A percentile compares a stretch with the other conserved stretches of the same genome.
Conservation (phyloP, 1,140 invertebrate species). For the Lutraria rhynchaena region DNA sequence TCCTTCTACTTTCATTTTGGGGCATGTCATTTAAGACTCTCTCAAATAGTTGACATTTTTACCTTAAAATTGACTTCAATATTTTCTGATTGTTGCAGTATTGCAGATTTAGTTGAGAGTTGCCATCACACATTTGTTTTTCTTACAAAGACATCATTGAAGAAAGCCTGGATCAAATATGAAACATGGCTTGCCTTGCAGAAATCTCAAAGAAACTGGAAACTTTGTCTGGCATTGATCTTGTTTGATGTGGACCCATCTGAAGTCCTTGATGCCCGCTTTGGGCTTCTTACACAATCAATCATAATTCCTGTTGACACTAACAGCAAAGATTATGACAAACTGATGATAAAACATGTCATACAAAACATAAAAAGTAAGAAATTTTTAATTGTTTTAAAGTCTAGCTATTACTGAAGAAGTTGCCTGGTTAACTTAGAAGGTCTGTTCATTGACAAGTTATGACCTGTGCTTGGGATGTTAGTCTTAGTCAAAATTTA, state of each 20-base stretch:
- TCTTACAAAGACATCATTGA: background rate
- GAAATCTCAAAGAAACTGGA: slow-evolving; percentile 10
- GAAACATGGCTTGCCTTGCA: slow-evolving; percentile 25
- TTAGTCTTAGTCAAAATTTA: too few species aligned
- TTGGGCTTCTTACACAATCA: slow-evolving; percentile 7
- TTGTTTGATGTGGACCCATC: background rate
- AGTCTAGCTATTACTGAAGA: too few species aligned
- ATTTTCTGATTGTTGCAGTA: slow-evolving; percentile 21
- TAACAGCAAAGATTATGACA: background rate
- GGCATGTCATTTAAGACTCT: too few species aligned
- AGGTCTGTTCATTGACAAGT: too few species aligned
- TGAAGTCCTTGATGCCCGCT: background rate
- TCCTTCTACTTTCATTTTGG: too few species aligned
- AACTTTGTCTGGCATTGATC: slow-evolving; percentile 13
- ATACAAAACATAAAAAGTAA: slow-evolving; percentile 4
- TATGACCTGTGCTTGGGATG: too few species aligned
- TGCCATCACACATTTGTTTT: slow-evolving; percentile 24
- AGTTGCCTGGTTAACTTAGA: too few species aligned
- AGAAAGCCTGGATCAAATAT: slow-evolving; percentile 14
- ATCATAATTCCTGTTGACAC: background rate
- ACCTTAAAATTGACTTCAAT: too few species aligned
- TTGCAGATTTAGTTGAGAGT: background rate
- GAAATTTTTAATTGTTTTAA: too few species aligned
- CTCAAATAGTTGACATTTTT: too few species aligned
- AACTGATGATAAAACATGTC: background rate